Conservation (phyloP, 1,140 invertebrate genomes). For the Lethrus apterus region DNA sequence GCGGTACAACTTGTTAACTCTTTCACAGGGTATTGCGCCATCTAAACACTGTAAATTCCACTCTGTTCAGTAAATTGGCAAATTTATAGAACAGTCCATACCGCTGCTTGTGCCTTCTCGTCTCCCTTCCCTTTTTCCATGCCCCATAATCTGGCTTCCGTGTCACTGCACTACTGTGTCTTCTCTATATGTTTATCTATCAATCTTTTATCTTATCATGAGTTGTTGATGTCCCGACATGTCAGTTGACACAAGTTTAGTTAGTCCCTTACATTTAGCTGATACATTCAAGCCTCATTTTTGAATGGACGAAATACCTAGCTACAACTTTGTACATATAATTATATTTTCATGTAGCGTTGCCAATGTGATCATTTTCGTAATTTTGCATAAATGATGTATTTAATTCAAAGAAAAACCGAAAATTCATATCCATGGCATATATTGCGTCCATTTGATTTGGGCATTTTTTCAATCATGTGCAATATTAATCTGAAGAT, state of each 20-base stretch:
- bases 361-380: constrained; percentile 11
- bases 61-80: too few species aligned
- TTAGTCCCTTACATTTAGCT: constrained; percentile 18
- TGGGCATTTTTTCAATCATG: constrained; percentile 39
- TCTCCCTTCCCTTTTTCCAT: constrained; percentile 28
- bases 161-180: constrained; percentile 32
- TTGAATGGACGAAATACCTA: constrained; percentile 38
- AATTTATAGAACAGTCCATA: constrained; percentile 4
- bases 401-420: constrained; percentile 10
- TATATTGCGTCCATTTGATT: constrained; percentile 39
- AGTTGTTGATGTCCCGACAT: constrained; percentile 12
- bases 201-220: constrained; percentile 15
- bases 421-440: constrained; percentile 23
- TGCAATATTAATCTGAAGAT: constrained; percentile 41
- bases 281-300: constrained; percentile 25
- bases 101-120: constrained; percentile 39
- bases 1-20: constrained; percentile 31
- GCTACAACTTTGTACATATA: constrained; percentile 35
- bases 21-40: constrained; percentile 38
- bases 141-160: constrained; percentile 30
- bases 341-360: constrained; percentile 33
- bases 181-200: constrained; percentile 26
- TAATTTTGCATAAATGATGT: constrained; percentile 6
- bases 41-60: constrained; percentile 19
- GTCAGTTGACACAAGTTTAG: constrained; percentile 23